phyloP scores from a whole-genome alignment of 2,888 invertebrate species.

The Timema podura region DNA sequence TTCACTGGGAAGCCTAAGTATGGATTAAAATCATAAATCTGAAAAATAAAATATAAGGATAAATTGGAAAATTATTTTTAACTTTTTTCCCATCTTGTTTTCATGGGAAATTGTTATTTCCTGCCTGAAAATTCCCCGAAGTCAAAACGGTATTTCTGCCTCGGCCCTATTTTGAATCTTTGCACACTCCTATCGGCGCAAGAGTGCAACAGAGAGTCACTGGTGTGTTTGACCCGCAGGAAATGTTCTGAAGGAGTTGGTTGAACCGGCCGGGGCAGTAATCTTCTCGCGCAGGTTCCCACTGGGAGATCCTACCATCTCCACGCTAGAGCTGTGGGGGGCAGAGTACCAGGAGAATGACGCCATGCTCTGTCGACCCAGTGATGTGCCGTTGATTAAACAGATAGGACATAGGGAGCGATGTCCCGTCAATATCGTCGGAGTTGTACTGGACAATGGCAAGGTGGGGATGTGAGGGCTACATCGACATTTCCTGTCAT shows the following conservation, averaged over 20 bases:
- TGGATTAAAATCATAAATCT: no score
- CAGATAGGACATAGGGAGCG: constrained; percentile 80
- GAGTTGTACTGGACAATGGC: constrained; percentile 84
- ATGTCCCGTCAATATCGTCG: constrained; percentile 90
- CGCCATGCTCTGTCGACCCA: constrained; percentile 73
- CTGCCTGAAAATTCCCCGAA: no score
- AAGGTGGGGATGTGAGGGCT: constrained; percentile 46
- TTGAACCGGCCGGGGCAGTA: constrained; percentile 90
- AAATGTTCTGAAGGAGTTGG: constrained; percentile 94
- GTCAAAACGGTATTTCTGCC: no score
- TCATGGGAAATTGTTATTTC: no score
- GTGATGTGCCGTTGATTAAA: constrained; percentile 59
- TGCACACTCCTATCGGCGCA: background rate
- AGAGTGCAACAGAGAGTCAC: background rate
- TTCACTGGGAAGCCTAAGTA: no score
- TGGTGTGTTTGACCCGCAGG: constrained; percentile 49
- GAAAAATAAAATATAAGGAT: no score
- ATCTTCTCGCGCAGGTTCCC: constrained; percentile 80
- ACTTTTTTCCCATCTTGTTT: no score
- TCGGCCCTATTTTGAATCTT: no score
- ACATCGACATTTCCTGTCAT: no score
- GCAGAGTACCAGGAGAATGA: constrained; percentile 98
- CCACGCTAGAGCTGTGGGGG: constrained; percentile 92
- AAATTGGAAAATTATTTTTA: no score
- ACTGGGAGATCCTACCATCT: constrained; percentile 94